Base-by-base conservation (phyloP, 2,113 vertebrate species). In the Choloepus hoffmanni region DNA sequence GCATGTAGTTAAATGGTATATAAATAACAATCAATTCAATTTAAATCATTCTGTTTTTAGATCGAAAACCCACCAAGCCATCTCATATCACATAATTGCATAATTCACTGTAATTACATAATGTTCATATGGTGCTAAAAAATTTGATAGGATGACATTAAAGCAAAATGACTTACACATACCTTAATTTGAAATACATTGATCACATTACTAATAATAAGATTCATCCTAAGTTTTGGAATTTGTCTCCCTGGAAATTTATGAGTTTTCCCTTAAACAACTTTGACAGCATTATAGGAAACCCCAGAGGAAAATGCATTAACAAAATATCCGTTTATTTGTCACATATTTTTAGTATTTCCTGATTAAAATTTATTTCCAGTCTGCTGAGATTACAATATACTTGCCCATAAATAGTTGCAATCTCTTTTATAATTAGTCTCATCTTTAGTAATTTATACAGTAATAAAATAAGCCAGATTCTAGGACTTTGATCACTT, bases 371-470 rank as follows among this genome's bases (percentile, higher is more conserved):
- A 96, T 85, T 85, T 96, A 94, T 97, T 95, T 97, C 43, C 55
- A 92, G 90, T 92, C 95, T 97, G 67, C 87, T 90, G 89, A 96
- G 81, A 87, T 96, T 97, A 96, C 91, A 96, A 97, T 97, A 82
- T 82, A 97, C 97, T 96, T 97, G 83, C 67, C 65, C 86, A 96
- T 97, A 95, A 96, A 96, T 68, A 98, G 87, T 95, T 97, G 68
- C 94, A 96, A 90, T 96, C 60, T 96, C 33, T 95, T 97, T 97
- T 96, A 97, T 98, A 98, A 98, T 98, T 98, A 98, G 89, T 83
- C 84, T 97, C 93, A 77, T 98, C 89, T 97, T 97, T 93, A 97
- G 87, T 95, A 94, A 97, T 97, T 98, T 98, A 97, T 97, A 98
- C 95, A 95, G 78, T 94, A 97, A 97, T 97, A 97, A 93, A 98